Percentiles rank a stretch among this genome's conserved stretches.
Conservation (phyloP, 2,888 invertebrate species). For the Gymnosoma rotundatum region DNA sequence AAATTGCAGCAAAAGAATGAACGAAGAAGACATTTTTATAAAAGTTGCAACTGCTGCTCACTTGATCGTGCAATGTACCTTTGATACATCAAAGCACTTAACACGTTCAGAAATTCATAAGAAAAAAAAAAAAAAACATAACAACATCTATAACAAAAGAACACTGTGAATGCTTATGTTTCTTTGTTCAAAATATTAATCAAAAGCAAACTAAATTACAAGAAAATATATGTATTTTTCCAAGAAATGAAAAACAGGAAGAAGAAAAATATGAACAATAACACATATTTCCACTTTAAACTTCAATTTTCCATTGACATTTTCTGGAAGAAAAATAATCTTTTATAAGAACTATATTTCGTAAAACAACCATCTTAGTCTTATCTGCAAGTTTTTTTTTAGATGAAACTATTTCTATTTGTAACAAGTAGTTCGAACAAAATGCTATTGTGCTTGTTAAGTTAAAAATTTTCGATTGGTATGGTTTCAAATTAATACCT, state of each 20-base stretch:
- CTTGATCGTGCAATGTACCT: conserved; percentile 81
- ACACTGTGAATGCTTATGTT: not conserved
- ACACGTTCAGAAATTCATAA: conserved; percentile 74
- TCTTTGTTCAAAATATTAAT: conserved; percentile 31
- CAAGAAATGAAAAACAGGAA: not conserved
- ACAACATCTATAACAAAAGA: conserved; percentile 17
- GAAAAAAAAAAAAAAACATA: conserved; percentile 45
- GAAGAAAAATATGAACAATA: not conserved
- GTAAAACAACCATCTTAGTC: no score
- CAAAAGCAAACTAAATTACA: conserved; percentile 41
- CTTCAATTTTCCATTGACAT: no score
- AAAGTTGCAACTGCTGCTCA: conserved; percentile 76
- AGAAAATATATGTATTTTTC: conserved; percentile 32
- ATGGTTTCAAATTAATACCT: no score
- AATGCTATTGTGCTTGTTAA: no score
- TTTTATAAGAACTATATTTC: no score
- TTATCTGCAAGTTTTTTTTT: no score
- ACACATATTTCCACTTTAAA: not conserved
- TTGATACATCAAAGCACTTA: conserved; percentile 78
- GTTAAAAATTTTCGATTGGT: no score
- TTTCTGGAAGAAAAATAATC: no score
- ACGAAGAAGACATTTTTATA: conserved; percentile 32
- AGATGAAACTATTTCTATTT: no score
- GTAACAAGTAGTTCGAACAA: no score
- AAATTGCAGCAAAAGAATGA: conserved; percentile 16